Evolutionary conservation across 2,797 vertebrate species (phyloP).

Genomic region (Danio aesculapii): DNA sequence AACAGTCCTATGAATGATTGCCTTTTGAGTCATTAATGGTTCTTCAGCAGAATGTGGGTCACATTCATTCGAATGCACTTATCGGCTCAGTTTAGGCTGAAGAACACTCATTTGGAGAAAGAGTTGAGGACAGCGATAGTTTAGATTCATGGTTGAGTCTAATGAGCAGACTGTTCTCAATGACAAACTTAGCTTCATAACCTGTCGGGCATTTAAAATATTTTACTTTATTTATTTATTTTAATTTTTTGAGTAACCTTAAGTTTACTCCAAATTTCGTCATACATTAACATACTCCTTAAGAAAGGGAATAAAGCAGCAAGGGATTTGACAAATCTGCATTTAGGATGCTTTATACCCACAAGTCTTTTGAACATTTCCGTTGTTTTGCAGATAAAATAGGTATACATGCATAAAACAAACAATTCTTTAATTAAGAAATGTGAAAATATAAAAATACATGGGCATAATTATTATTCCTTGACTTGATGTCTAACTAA

Average conservation of each 20-base stretch:
- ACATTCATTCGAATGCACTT: slow-evolving; percentile 74
- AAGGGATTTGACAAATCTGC: background rate
- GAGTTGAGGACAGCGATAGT: slow-evolving; percentile 16
- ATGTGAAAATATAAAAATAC: background rate
- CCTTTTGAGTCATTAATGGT: slow-evolving; percentile 71
- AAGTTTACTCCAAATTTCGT: slow-evolving; percentile 24
- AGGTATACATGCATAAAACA: background rate
- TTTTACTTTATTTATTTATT: background rate
- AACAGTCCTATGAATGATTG: slow-evolving; percentile 77
- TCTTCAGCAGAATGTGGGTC: slow-evolving; percentile 79
- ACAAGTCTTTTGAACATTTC: background rate
- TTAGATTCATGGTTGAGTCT: slow-evolving; percentile 18
- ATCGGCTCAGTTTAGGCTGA: slow-evolving; percentile 44
- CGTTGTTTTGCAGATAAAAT: background rate
- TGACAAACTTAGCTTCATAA: background rate
- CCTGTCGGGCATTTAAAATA: slow-evolving; percentile 3
- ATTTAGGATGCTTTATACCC: background rate
- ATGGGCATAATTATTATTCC: background rate
- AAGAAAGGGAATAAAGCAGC: background rate
- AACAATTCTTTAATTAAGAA: background rate
- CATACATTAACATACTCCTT: background rate
- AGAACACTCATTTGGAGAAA: slow-evolving; percentile 45
- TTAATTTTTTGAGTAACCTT: background rate
- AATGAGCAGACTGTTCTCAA: slow-evolving; percentile 4
- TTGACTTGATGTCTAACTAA: no score